These are phyloP conservation scores for Pseudois nayaur DNA, from an alignment of 2,113 vertebrate genomes.

Conservation along the genomic window DNA sequence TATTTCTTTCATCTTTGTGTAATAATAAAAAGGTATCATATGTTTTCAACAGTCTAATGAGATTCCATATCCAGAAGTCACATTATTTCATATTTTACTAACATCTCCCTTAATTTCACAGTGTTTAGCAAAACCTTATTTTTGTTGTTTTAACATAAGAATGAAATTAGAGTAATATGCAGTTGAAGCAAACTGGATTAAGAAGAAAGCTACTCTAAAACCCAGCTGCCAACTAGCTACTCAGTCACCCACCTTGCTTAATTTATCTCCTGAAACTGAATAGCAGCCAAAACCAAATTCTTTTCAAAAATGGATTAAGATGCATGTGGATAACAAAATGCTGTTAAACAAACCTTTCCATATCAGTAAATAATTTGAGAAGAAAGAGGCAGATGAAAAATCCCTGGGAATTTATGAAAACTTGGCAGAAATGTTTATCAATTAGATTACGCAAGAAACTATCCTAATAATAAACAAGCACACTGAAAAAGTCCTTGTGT, in stretches of 20 bases:
- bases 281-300: conserved; percentile 34
- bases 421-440: not conserved
- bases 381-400: not conserved
- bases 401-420: not conserved
- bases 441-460: conserved; percentile 5
- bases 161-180: conserved; percentile 1
- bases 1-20: not conserved
- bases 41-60: conserved; percentile 22
- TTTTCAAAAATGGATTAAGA: conserved; percentile 41
- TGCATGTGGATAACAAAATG: not conserved
- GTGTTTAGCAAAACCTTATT: not conserved
- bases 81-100: not conserved
- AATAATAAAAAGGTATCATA: not conserved
- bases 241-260: not conserved
- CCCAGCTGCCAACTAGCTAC: not conserved
- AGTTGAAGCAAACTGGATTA: not conserved
- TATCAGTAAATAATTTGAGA: conserved; percentile 27
- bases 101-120: not conserved
- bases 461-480: not conserved
- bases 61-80: not conserved
- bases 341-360: not conserved
- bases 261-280: not conserved
- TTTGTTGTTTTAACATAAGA: not conserved
- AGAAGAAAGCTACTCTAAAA: conserved; percentile 2
- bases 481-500: not conserved